Base-by-base conservation (phyloP, 2,888 invertebrate genomes). In the Neuroscelio doddi region DNA sequence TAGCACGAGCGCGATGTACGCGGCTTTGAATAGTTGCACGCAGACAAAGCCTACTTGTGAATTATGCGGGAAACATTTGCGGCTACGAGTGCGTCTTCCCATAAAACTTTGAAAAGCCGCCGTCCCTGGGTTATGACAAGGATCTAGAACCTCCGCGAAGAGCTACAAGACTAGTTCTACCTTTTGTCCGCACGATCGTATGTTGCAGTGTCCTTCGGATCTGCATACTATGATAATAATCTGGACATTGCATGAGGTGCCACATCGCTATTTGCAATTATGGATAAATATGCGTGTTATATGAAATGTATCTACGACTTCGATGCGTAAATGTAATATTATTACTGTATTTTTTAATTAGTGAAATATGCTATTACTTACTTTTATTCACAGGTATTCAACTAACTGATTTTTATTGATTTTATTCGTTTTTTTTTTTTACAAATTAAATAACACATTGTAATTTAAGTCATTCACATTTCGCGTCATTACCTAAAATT, bases 81-180 rank as follows among this genome's bases (percentile, higher is more conserved):
- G 30, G 30, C 30, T 24, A 50, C 51, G 45, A 42, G 38, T 17
- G 52, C 41, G 42, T 49, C 62, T 50, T 50, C 34, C 51, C 52
- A 36, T 52, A 57, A 64, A 64, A 52, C 64, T 57, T 53, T 49
- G 64, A 58, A 46, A 55, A 59, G 64, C 44, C 44, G 55, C 44
- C 64, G 55, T 59, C 55, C 55, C 59, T 55, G 58, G 52, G 52
- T 65, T 65, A 61, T 65, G 65, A 65, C 65, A 61, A 65, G 56
- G 65, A 61, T 61, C 58, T 58, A 49, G 41, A 41, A 34, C 50
- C 45, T 47, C 42, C 17, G 26, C 51, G 17, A 41, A 38, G 38
- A 50, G 46, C 45, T 46, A 16, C 47, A 47, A 59, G 55, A 56
- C 64, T 64, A 59, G 59, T 64, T 64, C 46, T 17, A 41, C 59